Conservation (phyloP, 2,888 invertebrate genomes). For the Lobophora halterata region DNA sequence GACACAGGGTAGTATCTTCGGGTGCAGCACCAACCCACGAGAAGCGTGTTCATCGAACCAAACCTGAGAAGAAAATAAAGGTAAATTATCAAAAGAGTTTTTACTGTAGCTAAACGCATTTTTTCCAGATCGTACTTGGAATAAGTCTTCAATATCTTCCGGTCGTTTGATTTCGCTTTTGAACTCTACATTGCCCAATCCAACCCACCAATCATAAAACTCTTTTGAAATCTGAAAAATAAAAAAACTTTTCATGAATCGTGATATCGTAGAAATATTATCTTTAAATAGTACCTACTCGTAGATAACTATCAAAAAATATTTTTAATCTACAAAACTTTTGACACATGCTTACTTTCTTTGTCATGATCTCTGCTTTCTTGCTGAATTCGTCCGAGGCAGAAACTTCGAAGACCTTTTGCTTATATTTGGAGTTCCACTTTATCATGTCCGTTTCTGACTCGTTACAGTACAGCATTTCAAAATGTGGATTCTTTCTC, state of each 20-base stretch:
- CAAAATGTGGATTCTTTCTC: conserved; percentile 63
- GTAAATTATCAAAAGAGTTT: conserved; percentile 2
- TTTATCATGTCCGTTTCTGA: conserved; percentile 76
- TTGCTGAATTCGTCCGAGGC: conserved; percentile 74
- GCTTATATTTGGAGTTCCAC: conserved; percentile 73
- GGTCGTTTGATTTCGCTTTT: conserved; percentile 72
- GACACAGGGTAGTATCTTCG: conserved; percentile 68
- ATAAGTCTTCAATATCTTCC: conserved; percentile 78
- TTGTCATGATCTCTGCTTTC: conserved; percentile 67
- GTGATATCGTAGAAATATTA: too few relatives aligned
- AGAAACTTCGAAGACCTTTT: conserved; percentile 64
- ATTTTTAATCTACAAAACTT: too few relatives aligned
- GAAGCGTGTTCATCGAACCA: conserved; percentile 76
- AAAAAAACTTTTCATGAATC: neutral
- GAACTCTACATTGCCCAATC: conserved; percentile 70
- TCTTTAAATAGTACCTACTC: too few relatives aligned
- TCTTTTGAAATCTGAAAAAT: conserved; percentile 72
- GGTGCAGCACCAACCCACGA: conserved; percentile 61
- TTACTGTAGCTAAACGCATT: neutral
- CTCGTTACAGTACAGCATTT: conserved; percentile 67
- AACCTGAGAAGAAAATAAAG: conserved; percentile 46
- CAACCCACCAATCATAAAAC: conserved; percentile 79
- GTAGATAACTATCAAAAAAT: too few relatives aligned
- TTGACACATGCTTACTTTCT: conserved; percentile 45
- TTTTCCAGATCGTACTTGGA: conserved; percentile 59